A percentile compares a stretch with the other conserved stretches of the same genome.
Evolutionary conservation across 2,113 vertebrate species (phyloP).

Genomic region (Nycticebus coucang): DNA sequence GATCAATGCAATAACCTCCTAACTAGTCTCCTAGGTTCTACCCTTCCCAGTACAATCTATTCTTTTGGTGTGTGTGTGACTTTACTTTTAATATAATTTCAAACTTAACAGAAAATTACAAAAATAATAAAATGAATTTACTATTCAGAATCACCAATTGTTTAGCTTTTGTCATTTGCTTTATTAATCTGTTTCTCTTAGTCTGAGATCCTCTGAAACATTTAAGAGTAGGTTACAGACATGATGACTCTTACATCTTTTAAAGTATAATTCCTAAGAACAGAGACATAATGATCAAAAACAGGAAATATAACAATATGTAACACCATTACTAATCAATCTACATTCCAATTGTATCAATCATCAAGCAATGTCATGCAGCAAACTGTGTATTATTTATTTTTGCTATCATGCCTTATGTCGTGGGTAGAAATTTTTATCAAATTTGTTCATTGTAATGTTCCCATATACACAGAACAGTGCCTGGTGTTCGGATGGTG

Average conservation of each 20-base stretch:
- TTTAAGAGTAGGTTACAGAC: background rate
- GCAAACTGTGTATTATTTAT: background rate
- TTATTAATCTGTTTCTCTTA: constrained; percentile 12
- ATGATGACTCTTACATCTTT: background rate
- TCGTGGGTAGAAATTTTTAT: background rate
- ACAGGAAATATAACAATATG: background rate
- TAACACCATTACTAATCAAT: background rate
- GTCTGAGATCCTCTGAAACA: background rate
- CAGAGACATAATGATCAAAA: background rate
- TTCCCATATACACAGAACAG: background rate
- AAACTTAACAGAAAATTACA: background rate
- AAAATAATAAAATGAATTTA: background rate
- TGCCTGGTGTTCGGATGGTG: background rate
- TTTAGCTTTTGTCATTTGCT: background rate
- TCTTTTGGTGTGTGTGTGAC: background rate
- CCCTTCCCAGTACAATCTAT: background rate
- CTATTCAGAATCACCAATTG: background rate
- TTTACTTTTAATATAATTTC: background rate
- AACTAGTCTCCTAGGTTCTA: background rate
- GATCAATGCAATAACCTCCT: background rate
- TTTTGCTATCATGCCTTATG: background rate
- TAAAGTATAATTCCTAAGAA: background rate
- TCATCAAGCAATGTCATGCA: background rate
- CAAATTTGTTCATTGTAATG: background rate
- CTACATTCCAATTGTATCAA: background rate